These are phyloP conservation scores for Tillus elongatus DNA, from an alignment of 2,888 invertebrate genomes.

Conservation along the genomic window DNA sequence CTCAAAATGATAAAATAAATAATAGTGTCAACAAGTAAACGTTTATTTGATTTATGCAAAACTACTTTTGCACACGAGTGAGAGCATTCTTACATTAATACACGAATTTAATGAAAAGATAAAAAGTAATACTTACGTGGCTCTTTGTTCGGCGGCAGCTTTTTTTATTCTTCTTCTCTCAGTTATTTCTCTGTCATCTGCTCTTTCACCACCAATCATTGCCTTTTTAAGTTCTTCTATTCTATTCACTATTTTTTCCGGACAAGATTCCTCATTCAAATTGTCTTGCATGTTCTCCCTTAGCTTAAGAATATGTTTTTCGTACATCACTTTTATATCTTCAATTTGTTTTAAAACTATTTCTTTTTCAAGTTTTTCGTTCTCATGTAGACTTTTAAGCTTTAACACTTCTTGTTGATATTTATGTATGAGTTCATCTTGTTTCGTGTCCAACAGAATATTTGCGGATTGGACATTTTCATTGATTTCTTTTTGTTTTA, in stretches of 20 bases:
- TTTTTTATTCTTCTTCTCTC: conserved; percentile 59
- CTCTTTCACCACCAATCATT: conserved; percentile 73
- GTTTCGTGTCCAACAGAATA: conserved; percentile 30
- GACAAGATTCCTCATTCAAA: conserved; percentile 33
- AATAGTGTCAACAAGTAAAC: too few species aligned
- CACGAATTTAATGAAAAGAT: too few species aligned
- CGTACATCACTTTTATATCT: conserved; percentile 49
- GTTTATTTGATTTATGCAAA: too few species aligned
- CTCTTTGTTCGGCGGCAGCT: conserved; percentile 57
- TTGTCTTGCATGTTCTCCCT: conserved; percentile 50
- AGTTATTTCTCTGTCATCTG: conserved; percentile 60
- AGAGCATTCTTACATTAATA: too few species aligned
- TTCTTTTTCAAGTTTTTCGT: conserved; percentile 39
- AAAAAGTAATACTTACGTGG: conserved; percentile 29
- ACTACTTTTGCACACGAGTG: too few species aligned
- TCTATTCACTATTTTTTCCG: conserved; percentile 39
- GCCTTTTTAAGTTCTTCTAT: conserved; percentile 55
- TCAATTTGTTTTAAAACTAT: conserved; percentile 40
- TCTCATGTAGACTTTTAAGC: conserved; percentile 37
- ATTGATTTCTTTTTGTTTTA: conserved; percentile 23
- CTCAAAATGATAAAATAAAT: too few species aligned
- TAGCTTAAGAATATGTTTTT: conserved; percentile 48
- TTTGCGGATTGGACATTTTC: conserved; percentile 20
- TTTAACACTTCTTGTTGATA: conserved; percentile 48
- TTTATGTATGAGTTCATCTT: conserved; percentile 41